These are phyloP conservation scores for Masnerella sp. DNA, from an alignment of 2,888 invertebrate species.

Conservation along the genomic window DNA sequence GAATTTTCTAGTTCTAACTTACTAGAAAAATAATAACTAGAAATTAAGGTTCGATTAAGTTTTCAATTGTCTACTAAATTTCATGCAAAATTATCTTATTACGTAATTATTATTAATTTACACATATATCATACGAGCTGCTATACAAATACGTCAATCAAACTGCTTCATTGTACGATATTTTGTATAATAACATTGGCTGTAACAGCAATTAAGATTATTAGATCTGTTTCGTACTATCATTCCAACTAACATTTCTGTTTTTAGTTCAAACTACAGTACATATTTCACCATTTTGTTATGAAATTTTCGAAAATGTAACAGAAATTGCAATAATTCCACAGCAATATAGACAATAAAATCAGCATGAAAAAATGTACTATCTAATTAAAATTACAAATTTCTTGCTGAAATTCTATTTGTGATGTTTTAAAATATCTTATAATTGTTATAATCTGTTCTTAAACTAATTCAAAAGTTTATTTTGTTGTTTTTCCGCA, in stretches of 20 bases:
- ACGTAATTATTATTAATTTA: slow-evolving; percentile 24
- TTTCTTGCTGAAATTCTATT: too few species aligned
- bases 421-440: too few species aligned
- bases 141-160: slow-evolving; percentile 24
- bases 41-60: too few species aligned
- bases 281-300: neutral
- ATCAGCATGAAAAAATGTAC: too few species aligned
- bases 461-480: too few species aligned
- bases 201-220: slow-evolving; percentile 18
- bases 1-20: neutral
- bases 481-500: neutral
- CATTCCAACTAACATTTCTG: neutral
- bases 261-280: neutral
- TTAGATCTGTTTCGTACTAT: neutral
- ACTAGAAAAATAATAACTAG: too few species aligned
- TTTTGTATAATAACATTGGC: slow-evolving; percentile 24
- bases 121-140: neutral
- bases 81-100: slow-evolving; percentile 18
- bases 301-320: too few species aligned
- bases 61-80: slow-evolving; percentile 13
- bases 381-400: too few species aligned
- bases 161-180: neutral
- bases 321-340: too few species aligned
- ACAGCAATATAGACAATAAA: too few species aligned
- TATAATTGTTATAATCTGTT: too few species aligned